Conservation (phyloP, 2,888 invertebrate species). For the Leptopterna dolabrata region DNA sequence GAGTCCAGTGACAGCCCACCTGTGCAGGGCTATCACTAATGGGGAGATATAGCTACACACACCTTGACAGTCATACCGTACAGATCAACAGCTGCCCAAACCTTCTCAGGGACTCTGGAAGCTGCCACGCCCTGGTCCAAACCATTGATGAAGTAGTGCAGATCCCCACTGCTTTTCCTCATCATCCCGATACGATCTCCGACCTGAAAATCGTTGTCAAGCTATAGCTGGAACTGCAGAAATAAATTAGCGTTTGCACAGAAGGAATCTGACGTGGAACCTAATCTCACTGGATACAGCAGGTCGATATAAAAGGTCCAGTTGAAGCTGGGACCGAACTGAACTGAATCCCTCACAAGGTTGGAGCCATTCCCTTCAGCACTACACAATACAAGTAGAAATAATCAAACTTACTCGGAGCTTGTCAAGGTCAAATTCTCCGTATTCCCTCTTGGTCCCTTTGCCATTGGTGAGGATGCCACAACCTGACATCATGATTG, state of each 20-base stretch:
- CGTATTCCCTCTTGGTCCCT: conserved; percentile 92
- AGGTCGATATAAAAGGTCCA: too few species aligned
- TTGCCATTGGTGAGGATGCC: conserved; percentile 97
- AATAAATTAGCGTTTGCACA: too few species aligned
- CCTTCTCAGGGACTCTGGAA: conserved; percentile 79
- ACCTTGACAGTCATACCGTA: conserved; percentile 93
- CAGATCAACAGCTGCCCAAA: conserved; percentile 95
- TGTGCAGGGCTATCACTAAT: too few species aligned
- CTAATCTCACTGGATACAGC: too few species aligned
- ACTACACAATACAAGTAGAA: too few species aligned
- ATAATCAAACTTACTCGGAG: conserved; percentile 76
- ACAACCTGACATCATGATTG: conserved; percentile 97
- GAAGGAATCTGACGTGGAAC: too few species aligned
- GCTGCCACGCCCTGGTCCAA: conserved; percentile 92
- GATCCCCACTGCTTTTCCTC: conserved; percentile 82
- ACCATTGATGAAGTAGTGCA: conserved; percentile 94
- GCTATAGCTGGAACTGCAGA: conserved; percentile 68
- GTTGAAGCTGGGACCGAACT: too few species aligned
- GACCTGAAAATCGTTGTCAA: conserved; percentile 66
- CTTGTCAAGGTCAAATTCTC: conserved; percentile 93
- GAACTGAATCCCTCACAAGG: too few species aligned
- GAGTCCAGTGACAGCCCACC: too few species aligned
- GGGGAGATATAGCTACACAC: too few species aligned
- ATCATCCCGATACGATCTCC: conserved; percentile 94
- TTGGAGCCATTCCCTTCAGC: too few species aligned